Evolutionary conservation across 2,888 invertebrate species (phyloP).

Genomic region (Poecilobothrus nobilitatus): DNA sequence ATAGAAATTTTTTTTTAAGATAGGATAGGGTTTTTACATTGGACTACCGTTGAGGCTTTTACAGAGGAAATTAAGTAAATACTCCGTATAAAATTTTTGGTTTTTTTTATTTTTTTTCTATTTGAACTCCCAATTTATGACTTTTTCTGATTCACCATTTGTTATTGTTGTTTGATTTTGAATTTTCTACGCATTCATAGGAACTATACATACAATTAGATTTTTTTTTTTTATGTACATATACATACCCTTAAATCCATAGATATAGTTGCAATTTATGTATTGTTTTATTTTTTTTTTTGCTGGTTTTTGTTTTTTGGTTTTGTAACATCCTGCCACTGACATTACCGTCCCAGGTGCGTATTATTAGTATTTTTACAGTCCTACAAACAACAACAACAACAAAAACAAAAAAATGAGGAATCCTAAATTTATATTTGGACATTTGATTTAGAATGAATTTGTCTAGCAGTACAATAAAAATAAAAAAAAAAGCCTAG

Average conservation of each 20-base stretch:
- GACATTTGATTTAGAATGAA: background rate
- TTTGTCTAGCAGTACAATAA: background rate
- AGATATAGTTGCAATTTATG: too few species aligned
- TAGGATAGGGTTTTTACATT: too few species aligned
- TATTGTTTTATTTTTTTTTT: background rate
- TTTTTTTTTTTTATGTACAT: too few species aligned
- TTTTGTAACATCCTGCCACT: constrained; percentile 3
- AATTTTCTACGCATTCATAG: background rate
- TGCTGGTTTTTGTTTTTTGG: background rate
- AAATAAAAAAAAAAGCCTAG: too few species aligned
- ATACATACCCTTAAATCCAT: too few species aligned
- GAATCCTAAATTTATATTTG: background rate
- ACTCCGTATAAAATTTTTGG: too few species aligned
- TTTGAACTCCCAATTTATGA: background rate
- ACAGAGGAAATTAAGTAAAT: too few species aligned
- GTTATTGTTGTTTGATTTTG: background rate
- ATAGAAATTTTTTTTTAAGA: too few species aligned
- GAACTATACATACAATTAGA: too few species aligned
- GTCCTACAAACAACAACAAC: background rate
- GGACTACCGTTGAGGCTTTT: too few species aligned
- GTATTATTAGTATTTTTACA: background rate
- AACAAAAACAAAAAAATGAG: background rate
- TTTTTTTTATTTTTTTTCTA: background rate
- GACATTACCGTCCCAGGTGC: constrained; percentile 1
- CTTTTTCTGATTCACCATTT: background rate